Evolutionary conservation across 23 tunicate genomes (phyloP).

Genomic region (Halocynthia aurantium): DNA sequence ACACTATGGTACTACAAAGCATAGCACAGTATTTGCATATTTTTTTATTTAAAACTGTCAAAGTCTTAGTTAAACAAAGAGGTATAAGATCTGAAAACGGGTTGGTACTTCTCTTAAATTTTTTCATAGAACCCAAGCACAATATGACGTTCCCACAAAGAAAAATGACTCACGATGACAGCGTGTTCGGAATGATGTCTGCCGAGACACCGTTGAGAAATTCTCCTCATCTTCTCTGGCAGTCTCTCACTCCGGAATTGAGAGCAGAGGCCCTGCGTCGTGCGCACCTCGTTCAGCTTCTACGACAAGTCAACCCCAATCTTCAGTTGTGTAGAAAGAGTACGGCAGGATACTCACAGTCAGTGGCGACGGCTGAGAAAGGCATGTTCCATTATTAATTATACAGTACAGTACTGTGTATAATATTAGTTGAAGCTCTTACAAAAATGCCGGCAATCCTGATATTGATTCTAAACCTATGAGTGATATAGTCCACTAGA

Average conservation of each 20-base stretch:
- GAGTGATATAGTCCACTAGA: too few relatives aligned
- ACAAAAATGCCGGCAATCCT: too few relatives aligned
- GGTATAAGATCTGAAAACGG: too few relatives aligned
- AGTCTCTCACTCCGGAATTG: slow-evolving; percentile 50
- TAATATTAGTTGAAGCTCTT: too few relatives aligned
- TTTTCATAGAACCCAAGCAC: too few relatives aligned
- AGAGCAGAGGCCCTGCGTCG: slow-evolving; percentile 51
- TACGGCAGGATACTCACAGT: slow-evolving; percentile 18
- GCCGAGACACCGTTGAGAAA: neutral
- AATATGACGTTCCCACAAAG: neutral
- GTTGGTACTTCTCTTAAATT: too few relatives aligned
- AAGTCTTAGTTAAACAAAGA: too few relatives aligned
- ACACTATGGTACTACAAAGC: too few relatives aligned
- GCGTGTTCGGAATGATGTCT: slow-evolving; percentile 2
- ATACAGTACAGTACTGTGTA: too few relatives aligned
- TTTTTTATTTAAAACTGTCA: too few relatives aligned
- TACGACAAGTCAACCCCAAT: slow-evolving; percentile 80
- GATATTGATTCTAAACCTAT: too few relatives aligned
- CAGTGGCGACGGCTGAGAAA: slow-evolving; percentile 39
- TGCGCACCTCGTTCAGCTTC: slow-evolving; percentile 48
- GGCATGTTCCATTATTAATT: slow-evolving; percentile 8
- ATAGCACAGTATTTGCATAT: too few relatives aligned
- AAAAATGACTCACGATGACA: neutral
- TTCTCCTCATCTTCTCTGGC: slow-evolving; percentile 13
- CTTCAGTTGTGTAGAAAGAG: slow-evolving; percentile 58